Conservation (phyloP, 2,888 invertebrate species). For the Therioaphis trifolii region DNA sequence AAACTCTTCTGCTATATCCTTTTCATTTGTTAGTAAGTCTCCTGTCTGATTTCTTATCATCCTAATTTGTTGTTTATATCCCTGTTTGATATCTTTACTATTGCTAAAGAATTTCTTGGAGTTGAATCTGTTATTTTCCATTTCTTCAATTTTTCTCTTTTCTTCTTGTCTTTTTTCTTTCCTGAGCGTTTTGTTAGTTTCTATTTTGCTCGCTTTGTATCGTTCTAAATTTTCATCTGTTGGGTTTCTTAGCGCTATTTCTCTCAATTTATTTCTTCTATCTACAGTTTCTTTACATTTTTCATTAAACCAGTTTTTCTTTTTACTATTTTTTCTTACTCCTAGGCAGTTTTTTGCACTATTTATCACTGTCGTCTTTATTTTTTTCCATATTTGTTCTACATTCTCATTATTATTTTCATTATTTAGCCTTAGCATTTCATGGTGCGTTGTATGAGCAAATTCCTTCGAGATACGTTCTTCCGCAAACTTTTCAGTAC, state of each 20-base stretch:
- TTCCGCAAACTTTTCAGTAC: too few species aligned
- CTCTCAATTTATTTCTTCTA: background rate
- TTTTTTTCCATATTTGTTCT: slow-evolving; percentile 30
- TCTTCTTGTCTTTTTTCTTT: slow-evolving; percentile 11
- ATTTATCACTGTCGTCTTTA: slow-evolving; percentile 11
- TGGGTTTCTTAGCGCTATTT: slow-evolving; percentile 6
- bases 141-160: slow-evolving; percentile 5
- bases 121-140: slow-evolving; percentile 23
- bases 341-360: slow-evolving; percentile 17
- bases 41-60: slow-evolving; percentile 10
- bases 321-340: slow-evolving; percentile 14
- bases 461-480: too few species aligned
- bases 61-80: slow-evolving; percentile 25
- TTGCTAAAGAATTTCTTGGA: slow-evolving; percentile 13
- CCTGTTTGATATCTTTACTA: slow-evolving; percentile 16
- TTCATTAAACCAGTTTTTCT: too few species aligned
- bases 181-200: slow-evolving; percentile 8
- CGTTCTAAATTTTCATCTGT: slow-evolving; percentile 31
- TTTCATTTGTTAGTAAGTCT: slow-evolving; percentile 21
- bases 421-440: slow-evolving; percentile 20
- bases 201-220: slow-evolving; percentile 21
- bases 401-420: slow-evolving; percentile 14
- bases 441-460: slow-evolving; percentile 26
- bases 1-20: slow-evolving; percentile 15
- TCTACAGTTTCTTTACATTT: too few species aligned